Evolutionary conservation across 2,888 invertebrate genomes (phyloP).

Genomic region (Geophilus truncorum): DNA sequence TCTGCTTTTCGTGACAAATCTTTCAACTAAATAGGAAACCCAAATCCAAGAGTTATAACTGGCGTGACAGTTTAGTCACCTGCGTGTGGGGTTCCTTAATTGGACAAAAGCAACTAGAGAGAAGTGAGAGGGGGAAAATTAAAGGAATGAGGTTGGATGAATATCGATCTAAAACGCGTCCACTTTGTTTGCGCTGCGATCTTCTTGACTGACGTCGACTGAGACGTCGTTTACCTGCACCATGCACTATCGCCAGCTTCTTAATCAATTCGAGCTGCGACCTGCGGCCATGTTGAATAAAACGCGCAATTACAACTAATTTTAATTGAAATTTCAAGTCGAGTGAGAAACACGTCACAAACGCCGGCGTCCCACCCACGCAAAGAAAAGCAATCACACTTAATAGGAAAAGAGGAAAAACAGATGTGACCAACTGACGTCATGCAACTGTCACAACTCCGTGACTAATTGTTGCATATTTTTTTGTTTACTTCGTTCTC

Average conservation of each 20-base stretch:
- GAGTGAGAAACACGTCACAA: conserved; percentile 26
- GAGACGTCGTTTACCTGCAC: conserved; percentile 8
- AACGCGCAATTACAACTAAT: conserved; percentile 31
- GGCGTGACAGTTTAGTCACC: not conserved
- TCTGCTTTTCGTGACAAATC: too few relatives aligned
- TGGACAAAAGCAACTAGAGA: not conserved
- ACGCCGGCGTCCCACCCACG: conserved; percentile 25
- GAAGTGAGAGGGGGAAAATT: not conserved
- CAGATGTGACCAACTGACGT: conserved; percentile 27
- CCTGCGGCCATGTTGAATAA: conserved; percentile 17
- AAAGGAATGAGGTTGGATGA: not conserved
- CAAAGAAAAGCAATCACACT: conserved; percentile 27
- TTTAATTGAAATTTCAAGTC: conserved; percentile 33
- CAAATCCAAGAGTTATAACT: not conserved
- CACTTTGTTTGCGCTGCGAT: too few relatives aligned
- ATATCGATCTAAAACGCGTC: not conserved
- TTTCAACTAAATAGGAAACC: not conserved
- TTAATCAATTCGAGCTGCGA: not conserved
- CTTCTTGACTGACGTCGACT: not conserved
- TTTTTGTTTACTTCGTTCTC: not conserved
- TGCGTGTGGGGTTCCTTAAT: not conserved
- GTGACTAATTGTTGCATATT: not conserved
- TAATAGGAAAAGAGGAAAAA: conserved; percentile 27
- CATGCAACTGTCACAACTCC: conserved; percentile 1
- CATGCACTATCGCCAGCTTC: not conserved